Evolutionary conservation across 2,113 vertebrate species (phyloP).

Genomic region (Noctilio leporinus): DNA sequence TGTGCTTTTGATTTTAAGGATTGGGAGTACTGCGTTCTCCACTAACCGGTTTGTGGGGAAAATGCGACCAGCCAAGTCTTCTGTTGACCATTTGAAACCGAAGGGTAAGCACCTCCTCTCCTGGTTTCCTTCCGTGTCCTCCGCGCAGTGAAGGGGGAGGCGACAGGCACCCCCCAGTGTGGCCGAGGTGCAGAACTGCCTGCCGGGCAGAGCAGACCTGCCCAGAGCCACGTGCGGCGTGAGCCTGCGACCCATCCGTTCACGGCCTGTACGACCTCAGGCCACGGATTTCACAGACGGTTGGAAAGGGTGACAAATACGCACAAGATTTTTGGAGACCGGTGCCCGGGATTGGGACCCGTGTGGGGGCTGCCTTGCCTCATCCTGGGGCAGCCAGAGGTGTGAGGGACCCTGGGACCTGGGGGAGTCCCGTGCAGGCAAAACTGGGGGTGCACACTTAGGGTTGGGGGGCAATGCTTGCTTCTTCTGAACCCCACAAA

Average conservation of each 20-base stretch:
- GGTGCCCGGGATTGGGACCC: not conserved
- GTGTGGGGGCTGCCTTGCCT: rapidly evolving
- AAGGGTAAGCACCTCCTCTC: not conserved
- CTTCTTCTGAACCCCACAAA: not conserved
- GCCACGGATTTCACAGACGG: not conserved
- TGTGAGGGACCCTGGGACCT: not conserved
- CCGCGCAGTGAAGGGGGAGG: too few species aligned
- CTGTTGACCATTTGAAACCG: not conserved
- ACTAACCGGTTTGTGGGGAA: not conserved
- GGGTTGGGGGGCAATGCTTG: rapidly evolving
- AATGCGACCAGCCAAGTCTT: not conserved
- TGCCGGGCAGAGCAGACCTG: too few species aligned
- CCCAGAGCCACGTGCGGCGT: not conserved
- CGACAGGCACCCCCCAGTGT: rapidly evolving
- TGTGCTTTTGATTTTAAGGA: not conserved
- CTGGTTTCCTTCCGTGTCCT: not conserved
- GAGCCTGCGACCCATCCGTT: rapidly evolving
- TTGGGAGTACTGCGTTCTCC: not conserved
- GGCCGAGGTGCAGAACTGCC: too few species aligned
- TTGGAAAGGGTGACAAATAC: not conserved
- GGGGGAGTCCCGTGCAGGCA: not conserved
- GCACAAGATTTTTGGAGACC: not conserved
- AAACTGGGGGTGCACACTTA: too few species aligned
- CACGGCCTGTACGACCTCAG: not conserved
- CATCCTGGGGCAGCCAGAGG: not conserved